Base-by-base conservation (phyloP, 2,888 invertebrate species). In the Congeria kusceri region DNA sequence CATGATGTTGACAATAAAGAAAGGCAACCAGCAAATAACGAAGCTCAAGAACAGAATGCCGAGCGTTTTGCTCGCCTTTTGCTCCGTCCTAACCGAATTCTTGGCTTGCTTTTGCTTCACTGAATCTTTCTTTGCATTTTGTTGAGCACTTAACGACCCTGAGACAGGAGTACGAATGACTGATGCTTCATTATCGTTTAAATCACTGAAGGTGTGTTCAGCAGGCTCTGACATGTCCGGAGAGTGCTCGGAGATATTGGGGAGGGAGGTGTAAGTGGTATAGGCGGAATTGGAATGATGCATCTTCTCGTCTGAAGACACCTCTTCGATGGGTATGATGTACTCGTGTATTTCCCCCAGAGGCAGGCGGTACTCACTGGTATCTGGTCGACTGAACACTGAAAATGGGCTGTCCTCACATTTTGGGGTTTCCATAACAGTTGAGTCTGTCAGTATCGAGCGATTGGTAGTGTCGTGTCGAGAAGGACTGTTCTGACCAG, bases 51-150 rank as follows among this genome's bases (percentile, higher is more conserved):
- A 93, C 64, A 93, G 91, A 23, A 93, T 90, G 28, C 92, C 92
- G 2, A 93, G 87, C 4, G 93, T 98, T 94, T 98, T 98, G 18
- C 98, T 98, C 0, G 99, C 99, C 93, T 99, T 99, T 92, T 98
- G 98, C 92, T 99, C 98, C 69, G 98, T 95, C 5, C 97, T 95
- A 70, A 98, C 94, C 39, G 86, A 81, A 49, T 74, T 81, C 39
- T 82, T 77, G 11, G 83, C 80, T 39, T 83, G 78, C 59, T 84
- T 84, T 62, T 84, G 80, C 20, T 68, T 77, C 5, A 80, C 77
- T 9, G 86, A 85, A 44, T 87, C 86, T 28, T 89, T 87, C 67
- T 88, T 89, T 59, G 88, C 85, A 15, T 90, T 83, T 67, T 91
- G 70, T 23, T 89, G 82, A 67, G 88, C 90, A 25, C 90, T 90